Percentiles rank a stretch among this genome's conserved stretches.
These are phyloP conservation scores for Vombatus ursinus DNA, from an alignment of 2,113 vertebrate genomes.

Conservation along the genomic window DNA sequence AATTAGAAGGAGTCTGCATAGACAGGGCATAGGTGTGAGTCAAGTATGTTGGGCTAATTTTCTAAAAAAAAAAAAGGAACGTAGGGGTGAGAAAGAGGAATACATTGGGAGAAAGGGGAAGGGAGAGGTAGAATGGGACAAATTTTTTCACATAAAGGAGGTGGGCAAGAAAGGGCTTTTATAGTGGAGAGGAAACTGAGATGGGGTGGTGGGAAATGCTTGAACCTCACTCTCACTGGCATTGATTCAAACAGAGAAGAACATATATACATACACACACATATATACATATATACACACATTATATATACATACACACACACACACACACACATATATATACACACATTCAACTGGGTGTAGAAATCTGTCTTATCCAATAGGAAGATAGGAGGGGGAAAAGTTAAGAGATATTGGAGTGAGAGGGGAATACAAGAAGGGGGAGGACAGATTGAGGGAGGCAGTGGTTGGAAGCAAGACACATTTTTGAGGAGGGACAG, in stretches of 20 bases:
- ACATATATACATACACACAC: too few relatives aligned
- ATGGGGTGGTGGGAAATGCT: not conserved
- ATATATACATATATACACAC: too few relatives aligned
- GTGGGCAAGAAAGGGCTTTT: not conserved
- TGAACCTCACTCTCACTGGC: not conserved
- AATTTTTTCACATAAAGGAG: not conserved
- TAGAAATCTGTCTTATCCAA: not conserved
- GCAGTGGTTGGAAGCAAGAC: not conserved
- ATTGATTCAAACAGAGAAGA: not conserved
- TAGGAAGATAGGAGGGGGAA: not conserved
- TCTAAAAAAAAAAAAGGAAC: not conserved
- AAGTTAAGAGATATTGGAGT: not conserved
- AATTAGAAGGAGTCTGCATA: not conserved
- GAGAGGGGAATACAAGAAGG: not conserved
- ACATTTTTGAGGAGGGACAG: not conserved
- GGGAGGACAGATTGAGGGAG: not conserved
- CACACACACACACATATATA: too few relatives aligned
- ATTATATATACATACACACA: too few relatives aligned
- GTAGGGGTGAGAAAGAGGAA: not conserved
- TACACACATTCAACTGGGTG: not conserved
- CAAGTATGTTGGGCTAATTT: not conserved
- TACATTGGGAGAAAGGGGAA: not conserved
- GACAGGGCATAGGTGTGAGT: not conserved
- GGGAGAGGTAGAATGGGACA: not conserved
- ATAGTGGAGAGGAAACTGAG: not conserved